A percentile compares a stretch with the other conserved stretches of the same genome.
These are phyloP conservation scores for Megathymus violae DNA, from an alignment of 1,140 invertebrate species.

Conservation along the genomic window DNA sequence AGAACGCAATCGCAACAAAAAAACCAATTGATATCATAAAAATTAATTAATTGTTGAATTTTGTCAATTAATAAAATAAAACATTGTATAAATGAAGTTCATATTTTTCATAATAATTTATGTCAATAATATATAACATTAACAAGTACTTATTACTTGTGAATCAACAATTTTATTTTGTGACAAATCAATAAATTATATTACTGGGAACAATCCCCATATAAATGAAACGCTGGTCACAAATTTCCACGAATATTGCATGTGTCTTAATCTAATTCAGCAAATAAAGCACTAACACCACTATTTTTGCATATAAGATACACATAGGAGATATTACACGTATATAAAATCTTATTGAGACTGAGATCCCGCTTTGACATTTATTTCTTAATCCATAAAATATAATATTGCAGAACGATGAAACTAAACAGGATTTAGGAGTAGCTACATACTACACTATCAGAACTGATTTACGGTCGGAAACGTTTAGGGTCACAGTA, in stretches of 20 bases:
- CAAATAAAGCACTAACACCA: constrained; percentile 15
- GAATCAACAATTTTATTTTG: no score
- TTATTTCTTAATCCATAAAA: constrained; percentile 22
- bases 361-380: constrained; percentile 16
- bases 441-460: not conserved
- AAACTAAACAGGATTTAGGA: not conserved
- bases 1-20: no score
- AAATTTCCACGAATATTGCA: not conserved
- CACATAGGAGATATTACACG: not conserved
- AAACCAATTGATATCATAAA: no score
- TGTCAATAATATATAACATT: no score
- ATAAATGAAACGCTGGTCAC: not conserved
- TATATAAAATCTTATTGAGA: constrained; percentile 17
- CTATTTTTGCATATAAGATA: constrained; percentile 4
- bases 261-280: constrained; percentile 13
- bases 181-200: no score
- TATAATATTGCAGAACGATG: constrained; percentile 12
- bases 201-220: not conserved
- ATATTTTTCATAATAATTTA: no score
- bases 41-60: no score
- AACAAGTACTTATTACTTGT: no score
- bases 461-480: no score
- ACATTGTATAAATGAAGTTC: no score
- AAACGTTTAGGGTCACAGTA: no score
- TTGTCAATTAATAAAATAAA: no score